A percentile compares a stretch with the other conserved stretches of the same genome.
These are phyloP conservation scores for Poecilobothrus nobilitatus DNA, from an alignment of 2,888 invertebrate species.

Conservation along the genomic window DNA sequence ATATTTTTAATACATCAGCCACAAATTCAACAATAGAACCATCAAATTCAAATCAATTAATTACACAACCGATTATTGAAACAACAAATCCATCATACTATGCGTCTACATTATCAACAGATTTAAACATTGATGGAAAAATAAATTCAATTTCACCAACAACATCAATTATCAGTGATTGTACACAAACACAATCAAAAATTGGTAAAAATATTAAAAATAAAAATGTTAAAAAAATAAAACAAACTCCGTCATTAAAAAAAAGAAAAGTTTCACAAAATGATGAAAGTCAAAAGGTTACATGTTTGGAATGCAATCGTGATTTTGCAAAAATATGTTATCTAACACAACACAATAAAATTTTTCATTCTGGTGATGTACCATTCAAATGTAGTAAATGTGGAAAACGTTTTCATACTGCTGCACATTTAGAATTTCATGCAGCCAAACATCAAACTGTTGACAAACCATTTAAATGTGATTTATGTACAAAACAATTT, in stretches of 20 bases:
- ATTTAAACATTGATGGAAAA: conserved; percentile 12
- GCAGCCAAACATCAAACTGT: conserved; percentile 63
- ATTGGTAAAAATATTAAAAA: neutral
- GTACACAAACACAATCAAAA: neutral
- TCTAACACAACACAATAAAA: conserved; percentile 83
- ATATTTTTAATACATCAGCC: conserved; percentile 46
- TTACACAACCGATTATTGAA: conserved; percentile 19
- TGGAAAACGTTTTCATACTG: conserved; percentile 73
- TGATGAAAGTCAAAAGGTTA: conserved; percentile 36
- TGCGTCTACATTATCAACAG: conserved; percentile 18
- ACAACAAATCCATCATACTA: neutral
- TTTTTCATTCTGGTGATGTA: conserved; percentile 77
- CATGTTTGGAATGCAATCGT: conserved; percentile 76
- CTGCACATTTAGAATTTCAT: conserved; percentile 62
- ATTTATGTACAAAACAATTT: conserved; percentile 76
- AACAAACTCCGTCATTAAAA: neutral
- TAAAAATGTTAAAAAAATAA: neutral
- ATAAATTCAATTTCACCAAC: conserved; percentile 7
- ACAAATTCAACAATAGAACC: conserved; percentile 31
- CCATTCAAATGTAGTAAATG: conserved; percentile 78
- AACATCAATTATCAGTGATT: conserved; percentile 39
- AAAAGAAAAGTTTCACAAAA: neutral
- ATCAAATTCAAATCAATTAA: conserved; percentile 26
- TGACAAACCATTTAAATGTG: conserved; percentile 80
- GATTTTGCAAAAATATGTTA: conserved; percentile 79